Conservation (phyloP, 2,113 vertebrate species). For the Amphiprion percula region DNA sequence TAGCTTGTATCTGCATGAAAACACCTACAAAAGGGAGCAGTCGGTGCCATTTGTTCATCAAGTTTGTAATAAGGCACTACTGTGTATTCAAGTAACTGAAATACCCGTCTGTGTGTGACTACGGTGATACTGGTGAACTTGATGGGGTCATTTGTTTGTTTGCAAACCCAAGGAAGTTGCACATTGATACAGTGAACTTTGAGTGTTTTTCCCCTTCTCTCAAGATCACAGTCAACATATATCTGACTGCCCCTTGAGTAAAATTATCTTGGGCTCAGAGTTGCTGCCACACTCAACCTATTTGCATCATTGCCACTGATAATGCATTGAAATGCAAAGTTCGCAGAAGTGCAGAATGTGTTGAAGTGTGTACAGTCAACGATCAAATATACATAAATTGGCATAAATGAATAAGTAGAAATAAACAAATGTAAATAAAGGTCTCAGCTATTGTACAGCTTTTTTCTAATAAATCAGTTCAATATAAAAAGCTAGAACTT, state of each 20-base stretch:
- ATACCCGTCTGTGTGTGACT: not conserved
- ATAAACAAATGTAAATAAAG: too few relatives aligned
- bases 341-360: not conserved
- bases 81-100: slow-evolving; percentile 2
- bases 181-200: not conserved
- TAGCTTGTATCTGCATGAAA: too few relatives aligned
- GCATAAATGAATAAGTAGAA: too few relatives aligned
- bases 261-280: not conserved
- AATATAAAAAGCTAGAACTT: too few relatives aligned
- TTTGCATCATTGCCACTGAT: not conserved
- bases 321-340: not conserved
- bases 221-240: too few relatives aligned
- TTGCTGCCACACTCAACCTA: not conserved
- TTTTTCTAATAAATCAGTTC: too few relatives aligned
- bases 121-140: not conserved
- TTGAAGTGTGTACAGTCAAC: too few relatives aligned
- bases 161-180: not conserved
- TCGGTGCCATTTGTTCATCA: not conserved
- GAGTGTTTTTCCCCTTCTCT: too few relatives aligned
- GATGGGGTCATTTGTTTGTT: slow-evolving; percentile 25
- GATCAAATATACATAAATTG: too few relatives aligned
- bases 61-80: not conserved
- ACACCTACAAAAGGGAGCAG: too few relatives aligned
- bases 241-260: too few relatives aligned
- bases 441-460: too few relatives aligned